These are phyloP conservation scores for Noctuana brunneofusca DNA, from an alignment of 2,888 invertebrate species.

Conservation along the genomic window DNA sequence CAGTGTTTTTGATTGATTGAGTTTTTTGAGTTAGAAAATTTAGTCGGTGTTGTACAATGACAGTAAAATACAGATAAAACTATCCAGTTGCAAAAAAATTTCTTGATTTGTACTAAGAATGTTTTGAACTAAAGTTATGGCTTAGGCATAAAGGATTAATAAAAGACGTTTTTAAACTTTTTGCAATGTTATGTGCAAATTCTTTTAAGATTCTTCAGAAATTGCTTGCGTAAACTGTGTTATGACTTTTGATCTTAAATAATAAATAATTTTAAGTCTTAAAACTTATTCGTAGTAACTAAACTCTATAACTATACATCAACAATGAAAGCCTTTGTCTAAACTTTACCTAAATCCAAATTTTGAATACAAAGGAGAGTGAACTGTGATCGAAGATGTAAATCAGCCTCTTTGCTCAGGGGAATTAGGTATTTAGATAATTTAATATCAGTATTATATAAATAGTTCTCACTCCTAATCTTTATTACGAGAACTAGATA, in stretches of 20 bases:
- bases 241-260: background rate
- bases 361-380: constrained; percentile 2
- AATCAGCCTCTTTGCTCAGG: constrained; percentile 11
- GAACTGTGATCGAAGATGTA: constrained; percentile 15
- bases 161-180: too few species aligned
- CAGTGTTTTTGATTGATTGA: too few species aligned
- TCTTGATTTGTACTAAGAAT: too few species aligned
- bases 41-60: too few species aligned
- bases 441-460: constrained; percentile 14
- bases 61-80: too few species aligned
- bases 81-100: too few species aligned
- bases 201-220: too few species aligned
- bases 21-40: too few species aligned
- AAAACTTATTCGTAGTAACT: background rate
- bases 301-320: constrained; percentile 3
- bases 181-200: too few species aligned
- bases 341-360: background rate
- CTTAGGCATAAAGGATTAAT: too few species aligned
- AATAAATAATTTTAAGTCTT: background rate
- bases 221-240: too few species aligned
- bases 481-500: background rate
- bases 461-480: background rate
- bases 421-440: constrained; percentile 11
- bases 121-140: too few species aligned
- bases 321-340: constrained; percentile 3